These are phyloP conservation scores for Harpalus rubripes DNA, from an alignment of 2,888 invertebrate genomes.

Conservation along the genomic window DNA sequence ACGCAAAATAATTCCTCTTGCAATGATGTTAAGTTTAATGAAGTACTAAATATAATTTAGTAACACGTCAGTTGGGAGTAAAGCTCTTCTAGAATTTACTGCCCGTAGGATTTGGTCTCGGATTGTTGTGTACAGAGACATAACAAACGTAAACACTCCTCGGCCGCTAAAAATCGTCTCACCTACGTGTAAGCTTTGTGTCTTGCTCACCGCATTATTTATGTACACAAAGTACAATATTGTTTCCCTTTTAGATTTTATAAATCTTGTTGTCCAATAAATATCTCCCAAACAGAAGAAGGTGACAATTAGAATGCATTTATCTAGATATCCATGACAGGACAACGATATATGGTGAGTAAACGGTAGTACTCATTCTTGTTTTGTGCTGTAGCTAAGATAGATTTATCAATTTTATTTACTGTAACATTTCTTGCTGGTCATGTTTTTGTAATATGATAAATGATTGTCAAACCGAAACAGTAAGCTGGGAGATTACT, in stretches of 20 bases:
- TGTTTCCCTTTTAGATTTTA: conserved; percentile 59
- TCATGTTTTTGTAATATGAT: conserved; percentile 60
- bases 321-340: conserved; percentile 63
- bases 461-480: conserved; percentile 45
- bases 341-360: conserved; percentile 62
- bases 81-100: conserved; percentile 14
- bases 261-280: conserved; percentile 64
- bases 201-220: conserved; percentile 51
- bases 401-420: conserved; percentile 60
- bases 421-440: conserved; percentile 55
- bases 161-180: conserved; percentile 43
- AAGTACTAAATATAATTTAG: conserved; percentile 53
- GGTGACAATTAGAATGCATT: conserved; percentile 64
- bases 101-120: conserved; percentile 36
- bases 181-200: conserved; percentile 40
- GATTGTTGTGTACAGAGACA: conserved; percentile 4
- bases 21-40: conserved; percentile 35
- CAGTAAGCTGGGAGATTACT: conserved; percentile 43
- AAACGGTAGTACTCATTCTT: conserved; percentile 62
- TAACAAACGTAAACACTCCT: conserved; percentile 27
- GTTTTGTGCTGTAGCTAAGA: conserved; percentile 59
- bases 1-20: conserved; percentile 34
- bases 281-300: conserved; percentile 64
- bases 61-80: conserved; percentile 31
- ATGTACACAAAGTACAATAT: conserved; percentile 59